A percentile compares a stretch with the other conserved stretches of the same genome.
Conservation (phyloP, 1,140 invertebrate species). For the Aphelinus atriplicis region DNA sequence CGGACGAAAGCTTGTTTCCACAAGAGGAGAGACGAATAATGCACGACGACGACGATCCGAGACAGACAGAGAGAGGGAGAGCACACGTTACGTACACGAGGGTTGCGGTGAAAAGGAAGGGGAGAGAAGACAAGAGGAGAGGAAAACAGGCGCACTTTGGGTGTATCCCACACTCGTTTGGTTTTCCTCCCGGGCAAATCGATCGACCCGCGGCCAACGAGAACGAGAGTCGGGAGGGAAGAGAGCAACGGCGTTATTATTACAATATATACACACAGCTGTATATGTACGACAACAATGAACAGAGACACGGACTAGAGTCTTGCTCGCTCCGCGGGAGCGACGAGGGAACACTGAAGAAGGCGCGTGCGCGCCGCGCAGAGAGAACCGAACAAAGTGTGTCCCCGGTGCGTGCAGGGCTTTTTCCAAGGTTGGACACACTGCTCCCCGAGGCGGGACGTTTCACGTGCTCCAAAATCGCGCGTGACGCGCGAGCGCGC, state of each 20-base stretch:
- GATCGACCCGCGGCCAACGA: neutral
- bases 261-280: neutral
- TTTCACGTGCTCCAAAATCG: no score
- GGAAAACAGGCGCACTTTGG: neutral
- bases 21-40: no score
- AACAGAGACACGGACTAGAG: neutral
- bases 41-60: no score
- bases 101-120: neutral
- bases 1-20: no score
- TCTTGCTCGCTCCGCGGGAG: slow-evolving; percentile 3
- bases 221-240: neutral
- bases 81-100: no score
- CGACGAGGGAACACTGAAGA: slow-evolving; percentile 14
- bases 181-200: neutral
- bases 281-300: neutral
- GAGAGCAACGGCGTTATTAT: neutral
- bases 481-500: no score
- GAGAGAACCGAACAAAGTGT: neutral
- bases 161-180: neutral
- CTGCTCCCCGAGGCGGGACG: neutral
- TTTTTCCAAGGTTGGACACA: slow-evolving; percentile 31
- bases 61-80: no score
- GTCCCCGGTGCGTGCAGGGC: neutral
- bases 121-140: neutral
- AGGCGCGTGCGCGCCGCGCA: no score